A percentile compares a stretch with the other conserved stretches of the same genome.
These are phyloP conservation scores for Ryuthela nishihirai DNA, from an alignment of 2,888 invertebrate genomes.

Conservation along the genomic window DNA sequence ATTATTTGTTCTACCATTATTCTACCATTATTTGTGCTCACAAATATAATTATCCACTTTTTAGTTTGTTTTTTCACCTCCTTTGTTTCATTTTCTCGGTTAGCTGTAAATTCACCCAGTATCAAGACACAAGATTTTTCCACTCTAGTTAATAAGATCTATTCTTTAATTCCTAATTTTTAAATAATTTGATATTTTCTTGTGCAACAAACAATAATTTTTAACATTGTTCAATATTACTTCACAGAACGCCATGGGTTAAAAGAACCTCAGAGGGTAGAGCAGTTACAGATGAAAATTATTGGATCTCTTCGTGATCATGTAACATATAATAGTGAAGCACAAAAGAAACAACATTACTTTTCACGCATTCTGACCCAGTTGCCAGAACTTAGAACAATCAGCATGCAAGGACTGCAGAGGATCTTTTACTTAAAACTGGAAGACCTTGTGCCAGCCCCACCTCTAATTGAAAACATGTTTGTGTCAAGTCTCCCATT, in stretches of 20 bases:
- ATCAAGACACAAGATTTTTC: too few relatives aligned
- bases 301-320: constrained; percentile 93
- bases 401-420: constrained; percentile 90
- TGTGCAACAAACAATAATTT: too few relatives aligned
- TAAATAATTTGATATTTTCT: too few relatives aligned
- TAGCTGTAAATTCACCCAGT: too few relatives aligned
- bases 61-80: too few relatives aligned
- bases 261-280: constrained; percentile 85
- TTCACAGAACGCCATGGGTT: constrained; percentile 83
- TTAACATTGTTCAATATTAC: constrained; percentile 10
- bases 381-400: constrained; percentile 84
- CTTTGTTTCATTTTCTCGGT: too few relatives aligned
- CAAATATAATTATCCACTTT: too few relatives aligned
- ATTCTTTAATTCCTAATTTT: too few relatives aligned
- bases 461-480: constrained; percentile 91
- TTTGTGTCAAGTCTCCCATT: constrained; percentile 92
- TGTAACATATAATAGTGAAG: constrained; percentile 85
- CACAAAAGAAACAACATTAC: constrained; percentile 85
- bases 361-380: constrained; percentile 89
- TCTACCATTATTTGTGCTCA: too few relatives aligned
- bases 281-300: constrained; percentile 93
- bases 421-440: constrained; percentile 90
- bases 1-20: too few relatives aligned
- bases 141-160: too few relatives aligned
- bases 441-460: constrained; percentile 85